Conservation (phyloP, 2,888 invertebrate genomes). For the Tridacna gigas region DNA sequence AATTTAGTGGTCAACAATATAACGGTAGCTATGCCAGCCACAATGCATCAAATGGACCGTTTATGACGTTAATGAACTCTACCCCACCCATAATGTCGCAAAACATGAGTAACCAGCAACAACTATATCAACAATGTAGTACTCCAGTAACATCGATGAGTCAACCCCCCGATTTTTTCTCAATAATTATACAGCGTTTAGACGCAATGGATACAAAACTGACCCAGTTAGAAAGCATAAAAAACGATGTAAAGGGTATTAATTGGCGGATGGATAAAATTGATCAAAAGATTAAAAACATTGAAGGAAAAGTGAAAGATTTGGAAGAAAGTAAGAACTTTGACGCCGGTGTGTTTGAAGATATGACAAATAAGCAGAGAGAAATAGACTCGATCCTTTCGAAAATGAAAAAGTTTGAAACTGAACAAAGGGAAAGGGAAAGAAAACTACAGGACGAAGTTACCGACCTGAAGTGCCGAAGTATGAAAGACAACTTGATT, state of each 20-base stretch:
- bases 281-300: constrained; percentile 9
- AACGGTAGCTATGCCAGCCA: neutral
- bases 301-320: constrained; percentile 22
- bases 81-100: neutral
- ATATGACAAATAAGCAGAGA: neutral
- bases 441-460: constrained; percentile 33
- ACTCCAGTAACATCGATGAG: neutral
- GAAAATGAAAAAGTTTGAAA: constrained; percentile 17
- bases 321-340: constrained; percentile 16
- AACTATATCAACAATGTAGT: constrained; percentile 12
- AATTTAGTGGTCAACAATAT: neutral
- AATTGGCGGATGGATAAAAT: constrained; percentile 5
- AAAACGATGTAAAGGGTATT: constrained; percentile 1
- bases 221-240: constrained; percentile 7
- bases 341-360: constrained; percentile 1
- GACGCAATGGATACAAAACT: constrained; percentile 34
- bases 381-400: constrained; percentile 11
- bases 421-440: neutral
- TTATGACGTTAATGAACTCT: neutral
- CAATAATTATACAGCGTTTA: constrained; percentile 19
- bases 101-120: neutral
- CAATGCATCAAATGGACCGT: neutral
- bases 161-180: neutral
- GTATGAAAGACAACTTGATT: constrained; percentile 47
- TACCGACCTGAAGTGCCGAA: constrained; percentile 42